Base-by-base conservation (phyloP, 2,888 invertebrate genomes). In the Drosophila mimetica region DNA sequence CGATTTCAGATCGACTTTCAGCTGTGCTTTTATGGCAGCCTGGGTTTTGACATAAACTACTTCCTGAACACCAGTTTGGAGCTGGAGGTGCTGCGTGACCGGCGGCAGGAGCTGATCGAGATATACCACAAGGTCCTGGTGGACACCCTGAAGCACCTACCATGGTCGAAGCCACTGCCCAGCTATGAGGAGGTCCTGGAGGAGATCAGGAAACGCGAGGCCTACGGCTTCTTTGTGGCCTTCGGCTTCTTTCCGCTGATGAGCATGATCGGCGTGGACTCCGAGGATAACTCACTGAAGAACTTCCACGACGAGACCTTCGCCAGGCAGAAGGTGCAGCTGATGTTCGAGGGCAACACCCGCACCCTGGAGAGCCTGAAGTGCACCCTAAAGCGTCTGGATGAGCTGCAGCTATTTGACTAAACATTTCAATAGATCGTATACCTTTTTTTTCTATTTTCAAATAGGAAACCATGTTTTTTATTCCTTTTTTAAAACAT, bases 41-140 rank as follows among this genome's bases (percentile, higher is more conserved):
- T 89, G 7, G 92, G 92, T 4, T 89, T 91, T 14, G 92, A 92
- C 74, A 63, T 92, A 4, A 92, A 92, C 47, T 92, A 92, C 63
- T 92, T 92, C 39, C 70, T 92, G 0, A 89, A 89, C 28, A 92
- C 92, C 5, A 92, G 92, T 70, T 71, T 90, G 4, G 84, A 90
- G 28, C 72, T 90, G 30, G 86, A 91, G 16, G 89, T 90, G 0
- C 69, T 91, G 0, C 59, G 42, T 8, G 69, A 74, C 1, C 77
- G 88, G 32, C 81, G 90, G 0, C 77, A 88, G 9, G 70, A 75
- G 13, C 70, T 92, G 0, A 80, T 92, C 16, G 77, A 81, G 44
- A 67, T 37, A 1, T 92, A 92, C 65, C 79, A 77, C 30, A 65
- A 79, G n/a, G 71, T 75, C 0, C 57, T 92, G 0, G 50, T 75